These are phyloP conservation scores for Lottia scabra DNA, from an alignment of 2,888 invertebrate genomes.

Conservation along the genomic window DNA sequence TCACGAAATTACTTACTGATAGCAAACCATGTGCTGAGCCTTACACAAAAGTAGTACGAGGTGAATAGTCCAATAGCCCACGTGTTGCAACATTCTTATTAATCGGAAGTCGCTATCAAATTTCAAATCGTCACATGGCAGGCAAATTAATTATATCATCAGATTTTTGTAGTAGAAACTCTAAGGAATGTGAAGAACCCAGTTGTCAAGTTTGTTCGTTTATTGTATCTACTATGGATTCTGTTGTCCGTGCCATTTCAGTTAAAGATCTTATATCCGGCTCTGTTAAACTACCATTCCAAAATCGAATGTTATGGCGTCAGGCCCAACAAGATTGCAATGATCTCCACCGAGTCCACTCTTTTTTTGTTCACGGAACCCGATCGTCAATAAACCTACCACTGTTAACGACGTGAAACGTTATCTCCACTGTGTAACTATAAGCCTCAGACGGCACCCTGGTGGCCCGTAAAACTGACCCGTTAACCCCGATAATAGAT, in stretches of 20 bases:
- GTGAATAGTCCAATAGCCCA: constrained; percentile 32
- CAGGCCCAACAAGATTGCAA: constrained; percentile 29
- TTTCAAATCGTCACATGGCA: constrained; percentile 17
- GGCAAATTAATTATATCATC: constrained; percentile 24
- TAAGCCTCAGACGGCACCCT: too few species aligned
- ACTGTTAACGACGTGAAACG: too few species aligned
- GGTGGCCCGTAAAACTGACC: too few species aligned
- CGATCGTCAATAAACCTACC: constrained; percentile 8
- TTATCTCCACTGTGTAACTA: too few species aligned
- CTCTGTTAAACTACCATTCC: constrained; percentile 18
- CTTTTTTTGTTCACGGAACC: constrained; percentile 31
- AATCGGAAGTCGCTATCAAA: constrained; percentile 24
- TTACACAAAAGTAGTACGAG: constrained; percentile 24
- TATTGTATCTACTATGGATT: constrained; percentile 3
- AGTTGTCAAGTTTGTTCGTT: constrained; percentile 31
- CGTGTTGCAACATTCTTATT: constrained; percentile 26
- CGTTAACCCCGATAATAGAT: constrained; percentile 33
- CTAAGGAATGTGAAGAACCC: constrained; percentile 20
- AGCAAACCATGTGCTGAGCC: constrained; percentile 32
- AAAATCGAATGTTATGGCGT: constrained; percentile 25
- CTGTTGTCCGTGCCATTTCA: constrained; percentile 13
- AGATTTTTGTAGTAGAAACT: constrained; percentile 30
- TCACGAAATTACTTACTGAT: constrained; percentile 32
- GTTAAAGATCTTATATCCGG: constrained; percentile 14
- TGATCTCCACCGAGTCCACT: constrained; percentile 29